Conservation (phyloP, 2,888 invertebrate genomes). For the Cerceris rybyensis region DNA sequence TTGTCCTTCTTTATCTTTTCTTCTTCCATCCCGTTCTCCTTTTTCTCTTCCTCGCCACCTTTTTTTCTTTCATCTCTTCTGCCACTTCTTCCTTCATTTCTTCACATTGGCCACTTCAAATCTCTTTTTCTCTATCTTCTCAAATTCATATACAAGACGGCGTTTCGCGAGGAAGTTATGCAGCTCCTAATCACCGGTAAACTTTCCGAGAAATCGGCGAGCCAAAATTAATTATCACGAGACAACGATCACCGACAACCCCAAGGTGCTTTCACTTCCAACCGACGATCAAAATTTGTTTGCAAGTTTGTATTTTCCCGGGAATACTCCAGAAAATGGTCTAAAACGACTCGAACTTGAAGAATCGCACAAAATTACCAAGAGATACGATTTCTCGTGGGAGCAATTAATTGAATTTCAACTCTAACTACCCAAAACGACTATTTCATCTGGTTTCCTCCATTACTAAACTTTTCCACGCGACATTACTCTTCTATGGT, state of each 20-base stretch:
- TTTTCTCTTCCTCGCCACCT: slow-evolving; percentile 11
- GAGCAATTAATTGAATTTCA: background rate
- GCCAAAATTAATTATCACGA: slow-evolving; percentile 58
- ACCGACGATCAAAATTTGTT: slow-evolving; percentile 46
- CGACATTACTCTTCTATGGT: no score
- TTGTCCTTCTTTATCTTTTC: slow-evolving; percentile 22
- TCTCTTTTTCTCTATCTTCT: slow-evolving; percentile 21
- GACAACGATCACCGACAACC: slow-evolving; percentile 43
- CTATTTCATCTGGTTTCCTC: no score
- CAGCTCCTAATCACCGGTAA: slow-evolving; percentile 27
- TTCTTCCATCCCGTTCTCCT: slow-evolving; percentile 5
- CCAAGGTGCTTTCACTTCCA: slow-evolving; percentile 32
- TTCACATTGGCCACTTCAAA: background rate
- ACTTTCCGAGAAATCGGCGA: slow-evolving; percentile 49
- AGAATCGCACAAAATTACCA: background rate
- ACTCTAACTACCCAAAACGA: background rate
- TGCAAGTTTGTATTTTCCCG: slow-evolving; percentile 18
- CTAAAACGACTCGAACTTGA: background rate
- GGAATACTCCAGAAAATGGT: slow-evolving; percentile 9
- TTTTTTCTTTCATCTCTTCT: slow-evolving; percentile 15
- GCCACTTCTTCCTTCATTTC: slow-evolving; percentile 1
- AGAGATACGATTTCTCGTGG: background rate
- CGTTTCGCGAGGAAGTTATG: slow-evolving; percentile 33
- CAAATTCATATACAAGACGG: slow-evolving; percentile 28
- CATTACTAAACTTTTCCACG: no score